Evolutionary conservation across 1,140 invertebrate species (phyloP).

Genomic region (Mercenaria mercenaria): DNA sequence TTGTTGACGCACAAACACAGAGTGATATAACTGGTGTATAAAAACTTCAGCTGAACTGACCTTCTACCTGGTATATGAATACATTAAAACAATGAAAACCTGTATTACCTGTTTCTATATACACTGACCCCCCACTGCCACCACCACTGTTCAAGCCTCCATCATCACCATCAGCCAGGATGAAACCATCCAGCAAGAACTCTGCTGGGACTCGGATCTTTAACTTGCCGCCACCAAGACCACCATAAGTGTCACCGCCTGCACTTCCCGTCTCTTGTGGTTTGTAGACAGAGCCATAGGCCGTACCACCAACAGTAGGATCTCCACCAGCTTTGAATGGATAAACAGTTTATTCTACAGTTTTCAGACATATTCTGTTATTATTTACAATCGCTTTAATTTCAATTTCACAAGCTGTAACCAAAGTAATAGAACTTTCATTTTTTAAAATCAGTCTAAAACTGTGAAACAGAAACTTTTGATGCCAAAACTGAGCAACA

Average conservation of each 20-base stretch:
- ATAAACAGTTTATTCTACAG: neutral
- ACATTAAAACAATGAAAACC: too few species aligned
- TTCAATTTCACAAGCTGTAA: too few species aligned
- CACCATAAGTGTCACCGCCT: slow-evolving; percentile 62
- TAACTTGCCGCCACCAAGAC: slow-evolving; percentile 70
- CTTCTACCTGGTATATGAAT: too few species aligned
- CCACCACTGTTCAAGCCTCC: slow-evolving; percentile 69
- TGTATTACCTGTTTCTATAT: slow-evolving; percentile 75
- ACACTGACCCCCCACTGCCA: slow-evolving; percentile 76
- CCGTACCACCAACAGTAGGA: slow-evolving; percentile 52
- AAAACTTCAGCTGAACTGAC: too few species aligned
- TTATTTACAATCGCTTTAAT: too few species aligned
- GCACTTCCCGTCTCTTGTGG: slow-evolving; percentile 46
- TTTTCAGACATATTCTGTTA: too few species aligned
- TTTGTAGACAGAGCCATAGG: slow-evolving; percentile 75
- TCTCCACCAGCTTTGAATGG: slow-evolving; percentile 8
- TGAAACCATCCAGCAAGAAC: slow-evolving; percentile 73
- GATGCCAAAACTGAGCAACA: too few species aligned
- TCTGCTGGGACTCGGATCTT: slow-evolving; percentile 71
- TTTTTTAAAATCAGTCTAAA: too few species aligned
- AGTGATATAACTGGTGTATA: too few species aligned
- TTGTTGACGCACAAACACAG: too few species aligned
- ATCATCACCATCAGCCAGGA: slow-evolving; percentile 70
- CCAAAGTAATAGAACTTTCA: too few species aligned
- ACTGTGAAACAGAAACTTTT: too few species aligned